Conservation (phyloP, 2,797 vertebrate genomes). For the Argyrosomus regius region DNA sequence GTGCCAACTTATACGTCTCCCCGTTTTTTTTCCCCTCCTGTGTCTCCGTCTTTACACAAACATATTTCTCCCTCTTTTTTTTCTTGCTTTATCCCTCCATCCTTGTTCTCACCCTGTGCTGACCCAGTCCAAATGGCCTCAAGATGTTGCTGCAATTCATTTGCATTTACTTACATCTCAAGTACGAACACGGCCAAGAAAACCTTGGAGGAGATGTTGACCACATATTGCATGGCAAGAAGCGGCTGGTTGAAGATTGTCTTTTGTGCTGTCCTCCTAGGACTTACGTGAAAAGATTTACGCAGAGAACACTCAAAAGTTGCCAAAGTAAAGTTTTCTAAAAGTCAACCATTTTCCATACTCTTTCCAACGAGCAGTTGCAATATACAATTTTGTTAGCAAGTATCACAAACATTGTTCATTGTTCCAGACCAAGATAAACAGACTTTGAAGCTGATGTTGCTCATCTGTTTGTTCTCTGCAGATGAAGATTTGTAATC, state of each 20-base stretch:
- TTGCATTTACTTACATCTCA: constrained; percentile 68
- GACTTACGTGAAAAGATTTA: constrained; percentile 20
- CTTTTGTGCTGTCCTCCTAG: constrained; percentile 9
- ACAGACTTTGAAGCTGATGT: background rate
- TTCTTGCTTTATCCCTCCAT: constrained; percentile 46
- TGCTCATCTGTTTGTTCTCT: constrained; percentile 5
- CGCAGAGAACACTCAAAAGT: background rate
- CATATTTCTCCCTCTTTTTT: constrained; percentile 42
- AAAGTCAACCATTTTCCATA: background rate
- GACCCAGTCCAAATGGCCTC: constrained; percentile 72
- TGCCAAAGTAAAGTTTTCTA: background rate
- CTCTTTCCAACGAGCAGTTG: background rate
- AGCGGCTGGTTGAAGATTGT: constrained; percentile 12
- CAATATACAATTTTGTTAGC: background rate
- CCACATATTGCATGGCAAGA: constrained; percentile 27
- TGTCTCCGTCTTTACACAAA: constrained; percentile 45
- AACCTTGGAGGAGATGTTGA: constrained; percentile 43
- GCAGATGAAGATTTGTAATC: background rate
- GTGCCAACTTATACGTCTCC: constrained; percentile 47
- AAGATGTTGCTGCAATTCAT: constrained; percentile 73
- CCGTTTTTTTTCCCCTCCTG: constrained; percentile 3
- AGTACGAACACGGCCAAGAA: constrained; percentile 45
- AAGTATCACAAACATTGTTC: background rate
- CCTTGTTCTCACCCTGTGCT: constrained; percentile 49
- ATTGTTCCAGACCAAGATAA: background rate